Base-by-base conservation (phyloP, 2,797 vertebrate species). In the Spinibarbus caldwelli region DNA sequence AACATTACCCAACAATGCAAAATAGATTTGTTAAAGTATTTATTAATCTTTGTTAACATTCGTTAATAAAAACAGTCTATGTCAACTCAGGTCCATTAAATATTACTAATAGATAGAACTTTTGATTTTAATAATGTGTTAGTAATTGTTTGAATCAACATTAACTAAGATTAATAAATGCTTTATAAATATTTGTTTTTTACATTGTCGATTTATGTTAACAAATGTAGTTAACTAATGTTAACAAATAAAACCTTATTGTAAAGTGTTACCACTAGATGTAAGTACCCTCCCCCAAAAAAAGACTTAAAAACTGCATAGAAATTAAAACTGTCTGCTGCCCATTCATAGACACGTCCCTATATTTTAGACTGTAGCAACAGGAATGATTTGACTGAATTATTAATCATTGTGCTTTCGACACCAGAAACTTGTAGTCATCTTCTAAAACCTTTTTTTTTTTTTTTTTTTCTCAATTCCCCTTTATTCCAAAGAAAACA, bases 401-500 rank as follows among this genome's bases (percentile, higher is more conserved):
- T 15, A 78, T 41, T 54, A 41, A 15, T 77, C 49, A 57, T 7
- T 59, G 21, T 38, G 75, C 6, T 41, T 78, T 62, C 14, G 62
- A 78, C 2, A 26, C 23, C 54, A 43, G 36, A 43, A 29, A 12
- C 14, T 38, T 29, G 31, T 59, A 62, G 36, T 79, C 38, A 66
- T 12, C 19, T 26, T 12, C 19, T 4, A 72, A n/a, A 45, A 64
- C 31, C 31, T n/a, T n/a, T 1, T 41, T n/a, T n/a, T n/a, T n/a
- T n/a, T n/a, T n/a, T n/a, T n/a, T 5, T 14, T 45, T 64, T 66
- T 64, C 26, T 31, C 29, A 31, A n/a, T 23, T 12, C 12, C 17
- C 6, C 12, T 70, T 5, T 70, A 36, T 80, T n/a, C 12, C 79
- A 64, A 38, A 68, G 21, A 59, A 81, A 81, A 81, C 21, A 34